Evolutionary conservation across 2,797 vertebrate species (phyloP).

Genomic region (Phalanger gymnotis): DNA sequence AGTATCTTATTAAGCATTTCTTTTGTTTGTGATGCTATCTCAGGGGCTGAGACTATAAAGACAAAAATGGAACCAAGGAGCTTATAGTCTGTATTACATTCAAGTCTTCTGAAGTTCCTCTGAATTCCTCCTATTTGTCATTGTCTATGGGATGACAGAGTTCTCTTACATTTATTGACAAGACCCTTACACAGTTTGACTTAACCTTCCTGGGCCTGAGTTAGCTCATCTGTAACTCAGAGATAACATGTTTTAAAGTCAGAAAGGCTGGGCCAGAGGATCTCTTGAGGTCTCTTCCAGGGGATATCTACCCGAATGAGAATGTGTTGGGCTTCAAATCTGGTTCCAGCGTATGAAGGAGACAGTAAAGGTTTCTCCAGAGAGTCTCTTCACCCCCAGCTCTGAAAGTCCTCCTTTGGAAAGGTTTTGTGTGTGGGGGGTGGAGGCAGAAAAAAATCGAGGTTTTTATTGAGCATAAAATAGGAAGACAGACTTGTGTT

Average conservation of each 20-base stretch:
- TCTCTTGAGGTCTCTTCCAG: neutral
- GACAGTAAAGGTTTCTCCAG: neutral
- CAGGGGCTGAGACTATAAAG: neutral
- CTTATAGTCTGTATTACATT: neutral
- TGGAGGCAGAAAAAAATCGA: neutral
- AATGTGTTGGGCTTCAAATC: neutral
- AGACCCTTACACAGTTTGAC: neutral
- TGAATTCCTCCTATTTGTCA: neutral
- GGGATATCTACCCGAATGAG: neutral
- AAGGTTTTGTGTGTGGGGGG: neutral
- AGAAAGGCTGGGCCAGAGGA: conserved; percentile 2
- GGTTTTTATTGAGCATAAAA: neutral
- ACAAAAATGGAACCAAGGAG: neutral
- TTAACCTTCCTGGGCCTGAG: neutral
- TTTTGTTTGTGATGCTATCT: neutral
- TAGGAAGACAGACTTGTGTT: neutral
- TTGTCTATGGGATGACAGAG: neutral
- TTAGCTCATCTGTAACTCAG: conserved; percentile 14
- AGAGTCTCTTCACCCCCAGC: conserved; percentile 22
- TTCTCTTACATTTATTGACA: neutral
- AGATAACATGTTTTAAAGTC: neutral
- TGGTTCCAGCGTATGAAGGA: neutral
- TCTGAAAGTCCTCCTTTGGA: neutral
- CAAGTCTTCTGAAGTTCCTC: neutral
- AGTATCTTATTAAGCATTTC: neutral